A percentile compares a stretch with the other conserved stretches of the same genome.
These are phyloP conservation scores for Nesidiocoris tenuis DNA, from an alignment of 2,888 invertebrate genomes.

Conservation along the genomic window DNA sequence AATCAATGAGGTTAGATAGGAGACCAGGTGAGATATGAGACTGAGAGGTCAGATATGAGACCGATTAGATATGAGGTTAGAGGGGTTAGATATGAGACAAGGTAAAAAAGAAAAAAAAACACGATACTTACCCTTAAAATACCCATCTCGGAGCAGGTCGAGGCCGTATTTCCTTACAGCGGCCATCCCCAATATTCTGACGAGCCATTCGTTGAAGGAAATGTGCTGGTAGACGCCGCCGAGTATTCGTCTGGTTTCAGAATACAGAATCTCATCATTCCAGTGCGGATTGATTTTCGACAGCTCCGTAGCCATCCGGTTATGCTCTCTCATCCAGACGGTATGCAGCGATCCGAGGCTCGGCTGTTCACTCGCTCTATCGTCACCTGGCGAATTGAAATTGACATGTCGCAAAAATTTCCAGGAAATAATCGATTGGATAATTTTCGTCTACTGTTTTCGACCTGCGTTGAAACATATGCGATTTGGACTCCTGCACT, in stretches of 20 bases:
- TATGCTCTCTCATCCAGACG: constrained; percentile 78
- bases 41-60: too few species aligned
- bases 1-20: too few species aligned
- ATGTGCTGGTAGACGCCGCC: constrained; percentile 60
- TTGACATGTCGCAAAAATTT: too few species aligned
- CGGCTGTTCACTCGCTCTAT: constrained; percentile 73
- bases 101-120: too few species aligned
- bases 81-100: too few species aligned
- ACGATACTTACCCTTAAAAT: constrained; percentile 55
- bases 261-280: constrained; percentile 67
- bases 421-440: not conserved
- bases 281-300: constrained; percentile 65
- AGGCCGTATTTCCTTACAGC: constrained; percentile 57
- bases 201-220: constrained; percentile 59
- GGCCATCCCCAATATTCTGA: constrained; percentile 59
- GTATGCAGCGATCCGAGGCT: constrained; percentile 73
- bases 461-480: constrained; percentile 53
- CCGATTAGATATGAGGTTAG: too few species aligned
- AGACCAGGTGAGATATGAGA: too few species aligned
- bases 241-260: constrained; percentile 58
- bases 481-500: constrained; percentile 52
- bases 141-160: constrained; percentile 56
- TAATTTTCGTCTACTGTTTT: not conserved
- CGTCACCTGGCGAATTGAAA: constrained; percentile 68
- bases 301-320: constrained; percentile 70